Evolutionary conservation across 2,888 invertebrate species (phyloP).

Genomic region (Lepidonotus clava): DNA sequence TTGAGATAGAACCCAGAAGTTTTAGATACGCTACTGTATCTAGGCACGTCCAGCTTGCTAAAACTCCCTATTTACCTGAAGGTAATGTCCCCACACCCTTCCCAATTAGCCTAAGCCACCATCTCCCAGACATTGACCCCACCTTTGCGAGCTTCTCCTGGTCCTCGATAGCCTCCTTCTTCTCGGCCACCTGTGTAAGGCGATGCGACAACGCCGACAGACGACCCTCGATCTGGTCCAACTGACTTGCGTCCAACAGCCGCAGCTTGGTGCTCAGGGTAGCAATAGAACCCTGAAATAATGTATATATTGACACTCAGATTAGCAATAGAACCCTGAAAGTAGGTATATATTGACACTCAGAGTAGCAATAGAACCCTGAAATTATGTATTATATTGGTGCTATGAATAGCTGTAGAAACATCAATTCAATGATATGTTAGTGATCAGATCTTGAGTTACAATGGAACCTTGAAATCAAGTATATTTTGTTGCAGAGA

Average conservation of each 20-base stretch:
- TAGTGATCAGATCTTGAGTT: no score
- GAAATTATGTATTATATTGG: slow-evolving; percentile 56
- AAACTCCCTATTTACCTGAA: no score
- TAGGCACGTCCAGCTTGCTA: no score
- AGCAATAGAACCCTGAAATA: slow-evolving; percentile 86
- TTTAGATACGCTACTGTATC: no score
- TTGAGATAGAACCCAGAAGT: no score
- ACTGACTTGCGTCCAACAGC: slow-evolving; percentile 89
- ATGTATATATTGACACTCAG: not conserved
- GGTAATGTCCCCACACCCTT: no score
- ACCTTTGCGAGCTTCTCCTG: slow-evolving; percentile 81
- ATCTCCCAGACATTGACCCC: slow-evolving; percentile 75
- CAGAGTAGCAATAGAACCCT: slow-evolving; percentile 89
- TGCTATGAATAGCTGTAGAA: not conserved
- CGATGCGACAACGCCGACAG: slow-evolving; percentile 88
- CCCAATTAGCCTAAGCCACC: no score
- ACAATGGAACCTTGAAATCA: no score
- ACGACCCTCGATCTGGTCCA: slow-evolving; percentile 92
- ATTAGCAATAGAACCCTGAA: not conserved
- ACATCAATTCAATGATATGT: no score
- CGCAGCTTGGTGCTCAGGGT: slow-evolving; percentile 89
- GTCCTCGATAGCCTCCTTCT: slow-evolving; percentile 83
- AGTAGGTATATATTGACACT: slow-evolving; percentile 88
- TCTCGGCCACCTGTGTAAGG: slow-evolving; percentile 86
- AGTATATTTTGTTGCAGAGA: no score